Percentiles rank a stretch among this genome's conserved stretches.
Evolutionary conservation across 2,113 vertebrate genomes (phyloP).

Genomic region (Sialia sialis): DNA sequence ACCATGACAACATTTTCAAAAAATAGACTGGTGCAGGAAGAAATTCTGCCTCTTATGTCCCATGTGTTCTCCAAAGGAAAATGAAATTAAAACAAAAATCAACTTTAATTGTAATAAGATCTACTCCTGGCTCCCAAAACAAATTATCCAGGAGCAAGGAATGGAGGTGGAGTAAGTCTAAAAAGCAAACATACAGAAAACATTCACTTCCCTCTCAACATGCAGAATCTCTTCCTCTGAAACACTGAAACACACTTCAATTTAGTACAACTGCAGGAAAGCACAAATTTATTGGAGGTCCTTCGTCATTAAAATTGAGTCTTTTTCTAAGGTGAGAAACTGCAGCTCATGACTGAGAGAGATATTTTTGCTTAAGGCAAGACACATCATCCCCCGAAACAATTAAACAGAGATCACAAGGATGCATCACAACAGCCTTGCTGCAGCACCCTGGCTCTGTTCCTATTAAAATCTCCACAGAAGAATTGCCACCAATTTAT

Average conservation of each 20-base stretch:
- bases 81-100: background rate
- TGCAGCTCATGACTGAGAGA: background rate
- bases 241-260: background rate
- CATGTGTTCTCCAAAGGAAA: background rate
- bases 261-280: conserved; percentile 33
- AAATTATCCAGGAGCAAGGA: background rate
- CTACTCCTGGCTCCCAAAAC: background rate
- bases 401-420: background rate
- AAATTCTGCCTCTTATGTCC: background rate
- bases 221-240: background rate
- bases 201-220: background rate
- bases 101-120: background rate
- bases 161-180: background rate
- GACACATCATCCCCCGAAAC: background rate
- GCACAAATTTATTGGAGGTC: background rate
- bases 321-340: background rate
- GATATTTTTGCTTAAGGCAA: background rate
- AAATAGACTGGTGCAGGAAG: background rate
- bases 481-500: background rate
- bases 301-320: background rate
- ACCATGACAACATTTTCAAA: background rate
- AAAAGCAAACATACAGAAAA: background rate
- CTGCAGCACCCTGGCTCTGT: fast-evolving
- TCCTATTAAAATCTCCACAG: background rate
- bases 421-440: background rate